phyloP scores from a whole-genome alignment of 1,140 invertebrate genomes.

The Gryon sp. region DNA sequence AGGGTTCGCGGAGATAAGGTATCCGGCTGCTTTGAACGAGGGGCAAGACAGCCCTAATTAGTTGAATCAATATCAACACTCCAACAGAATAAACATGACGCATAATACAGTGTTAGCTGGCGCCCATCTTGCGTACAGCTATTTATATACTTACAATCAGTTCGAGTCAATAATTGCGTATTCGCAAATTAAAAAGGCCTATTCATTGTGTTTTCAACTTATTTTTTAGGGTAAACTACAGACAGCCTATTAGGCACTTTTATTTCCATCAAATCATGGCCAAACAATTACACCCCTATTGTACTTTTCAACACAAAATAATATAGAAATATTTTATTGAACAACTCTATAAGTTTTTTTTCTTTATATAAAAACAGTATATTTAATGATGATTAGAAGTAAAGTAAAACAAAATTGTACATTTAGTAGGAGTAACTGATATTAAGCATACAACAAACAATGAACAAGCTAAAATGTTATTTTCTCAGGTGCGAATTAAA shows the following conservation, averaged over 20 bases:
- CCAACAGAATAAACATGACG: conserved; percentile 49
- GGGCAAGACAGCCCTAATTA: conserved; percentile 60
- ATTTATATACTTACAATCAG: conserved; percentile 62
- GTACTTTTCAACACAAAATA: too few species aligned
- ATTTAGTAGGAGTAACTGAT: too few species aligned
- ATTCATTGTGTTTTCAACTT: conserved; percentile 9
- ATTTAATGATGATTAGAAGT: too few species aligned
- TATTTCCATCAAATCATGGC: too few species aligned
- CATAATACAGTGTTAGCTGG: conserved; percentile 56
- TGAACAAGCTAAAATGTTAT: background rate
- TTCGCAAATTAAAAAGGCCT: background rate
- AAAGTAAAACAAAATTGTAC: too few species aligned
- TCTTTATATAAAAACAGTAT: too few species aligned
- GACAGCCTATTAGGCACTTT: too few species aligned
- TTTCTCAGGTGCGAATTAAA: conserved; percentile 20
- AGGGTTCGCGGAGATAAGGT: conserved; percentile 57
- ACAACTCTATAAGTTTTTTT: too few species aligned
- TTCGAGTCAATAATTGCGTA: conserved; percentile 48
- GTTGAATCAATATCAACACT: conserved; percentile 61
- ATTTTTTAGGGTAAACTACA: conserved; percentile 11
- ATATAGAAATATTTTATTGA: too few species aligned
- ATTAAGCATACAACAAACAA: too few species aligned
- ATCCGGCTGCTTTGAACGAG: conserved; percentile 48
- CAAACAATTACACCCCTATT: too few species aligned
- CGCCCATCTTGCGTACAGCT: conserved; percentile 24